Conservation (phyloP, 1,140 invertebrate species). For the Pteromalus puparum region DNA sequence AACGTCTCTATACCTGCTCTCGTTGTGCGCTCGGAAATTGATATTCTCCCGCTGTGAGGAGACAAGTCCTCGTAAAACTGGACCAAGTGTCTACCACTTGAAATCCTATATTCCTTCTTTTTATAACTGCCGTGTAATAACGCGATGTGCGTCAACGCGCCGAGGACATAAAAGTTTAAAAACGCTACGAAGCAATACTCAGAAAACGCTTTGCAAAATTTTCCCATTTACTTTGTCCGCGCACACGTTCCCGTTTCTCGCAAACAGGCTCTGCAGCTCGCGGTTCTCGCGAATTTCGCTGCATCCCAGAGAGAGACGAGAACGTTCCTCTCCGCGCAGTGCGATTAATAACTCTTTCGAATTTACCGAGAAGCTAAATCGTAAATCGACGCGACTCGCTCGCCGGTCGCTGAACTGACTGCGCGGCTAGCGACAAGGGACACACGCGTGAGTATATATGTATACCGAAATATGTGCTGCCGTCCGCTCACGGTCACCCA, state of each 20-base stretch:
- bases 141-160: no score
- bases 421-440: constrained; percentile 3
- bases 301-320: background rate
- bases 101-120: background rate
- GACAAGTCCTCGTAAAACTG: background rate
- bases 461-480: constrained; percentile 37
- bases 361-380: constrained; percentile 57
- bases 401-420: constrained; percentile 60
- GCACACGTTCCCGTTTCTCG: no score
- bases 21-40: background rate
- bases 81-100: background rate
- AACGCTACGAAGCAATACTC: background rate
- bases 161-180: background rate
- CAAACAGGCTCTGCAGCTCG: background rate
- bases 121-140: background rate
- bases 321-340: background rate
- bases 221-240: background rate
- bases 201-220: background rate
- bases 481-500: constrained; percentile 53
- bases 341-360: constrained; percentile 41
- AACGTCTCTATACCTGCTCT: constrained; percentile 25
- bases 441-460: background rate
- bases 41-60: background rate
- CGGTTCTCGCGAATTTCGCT: background rate
- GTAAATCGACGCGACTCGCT: constrained; percentile 35